Base-by-base conservation (phyloP, 2,797 vertebrate species). In the Notolepis coatsorum region DNA sequence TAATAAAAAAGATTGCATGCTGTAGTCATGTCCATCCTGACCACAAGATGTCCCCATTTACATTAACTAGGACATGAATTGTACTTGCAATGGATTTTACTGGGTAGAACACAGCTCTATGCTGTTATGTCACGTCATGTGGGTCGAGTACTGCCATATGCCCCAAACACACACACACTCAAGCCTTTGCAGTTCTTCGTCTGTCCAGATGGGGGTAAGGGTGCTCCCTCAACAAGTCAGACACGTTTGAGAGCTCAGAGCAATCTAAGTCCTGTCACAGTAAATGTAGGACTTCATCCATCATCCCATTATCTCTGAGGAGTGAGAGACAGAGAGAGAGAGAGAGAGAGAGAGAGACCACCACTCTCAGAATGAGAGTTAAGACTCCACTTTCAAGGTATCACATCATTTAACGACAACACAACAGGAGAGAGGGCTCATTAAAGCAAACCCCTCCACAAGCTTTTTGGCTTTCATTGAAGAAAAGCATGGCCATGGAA, bases 261-360 rank as follows among this genome's bases (percentile, higher is more conserved):
- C 78, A 84, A 89, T 88, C 81, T 80, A 81, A 68, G 64, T 42
- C 80, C 73, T 90, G 89, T 90, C 88, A 81, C 77, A 71, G 77
- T 67, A 73, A 68, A 87, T 86, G 84, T 73, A 70, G 48, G 63
- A 79, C 70, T 75, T 84, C 80, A 89, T 90, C 88, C 73, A 89
- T 91, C 87, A 89, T 74, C 64, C 70, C 41, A 75, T 81, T 85
- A 82, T 89, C 84, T 84, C 27, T 7, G 21, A 52, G 63, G 25
- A 66, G 46, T 27, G 45, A 25, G 71, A 75, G 63, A 77, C 74
- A 68, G 55, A 27, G 7, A 45, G 2, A 45, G 4, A 1, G 5
- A 17, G 55, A 65, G 61, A 52, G 53, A 45, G 47, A 15, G 41
- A n/a, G 33, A 13, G 39, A 23, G 37, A 57, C 7, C n/a, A 57